Conservation (phyloP, 2,797 vertebrate genomes). For the Sebastes cheni region DNA sequence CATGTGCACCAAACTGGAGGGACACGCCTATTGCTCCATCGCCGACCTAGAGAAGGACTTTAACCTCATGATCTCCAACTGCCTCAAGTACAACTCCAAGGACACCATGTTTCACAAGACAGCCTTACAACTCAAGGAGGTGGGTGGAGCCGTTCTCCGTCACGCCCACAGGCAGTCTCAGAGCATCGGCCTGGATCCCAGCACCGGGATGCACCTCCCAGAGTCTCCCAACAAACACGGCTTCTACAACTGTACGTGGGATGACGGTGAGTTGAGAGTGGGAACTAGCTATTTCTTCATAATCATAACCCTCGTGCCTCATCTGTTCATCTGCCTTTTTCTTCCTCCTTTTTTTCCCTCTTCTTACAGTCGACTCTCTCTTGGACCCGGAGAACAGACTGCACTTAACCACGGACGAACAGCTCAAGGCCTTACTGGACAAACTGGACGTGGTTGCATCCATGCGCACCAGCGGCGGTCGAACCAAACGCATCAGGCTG, state of each 20-base stretch:
- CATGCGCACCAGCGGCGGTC: conserved; percentile 92
- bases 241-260: conserved; percentile 94
- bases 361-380: conserved; percentile 89
- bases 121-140: conserved; percentile 91
- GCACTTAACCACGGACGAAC: conserved; percentile 90
- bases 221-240: conserved; percentile 89
- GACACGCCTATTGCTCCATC: conserved; percentile 92
- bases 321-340: neutral
- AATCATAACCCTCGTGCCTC: neutral
- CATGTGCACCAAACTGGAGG: conserved; percentile 95
- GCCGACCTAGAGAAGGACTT: conserved; percentile 96
- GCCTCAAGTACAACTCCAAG: conserved; percentile 98
- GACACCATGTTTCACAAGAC: conserved; percentile 97
- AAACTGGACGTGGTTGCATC: conserved; percentile 92
- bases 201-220: conserved; percentile 91
- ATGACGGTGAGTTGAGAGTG: conserved; percentile 88
- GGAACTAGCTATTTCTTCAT: neutral
- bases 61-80: conserved; percentile 98
- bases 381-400: conserved; percentile 92
- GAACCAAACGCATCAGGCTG: conserved; percentile 91
- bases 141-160: conserved; percentile 92
- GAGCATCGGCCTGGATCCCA: conserved; percentile 91
- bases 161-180: conserved; percentile 93
- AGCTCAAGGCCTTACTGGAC: conserved; percentile 94
- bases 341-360: neutral